phyloP scores from a whole-genome alignment of 2,113 vertebrate species.

The Peromyscus polionotus region DNA sequence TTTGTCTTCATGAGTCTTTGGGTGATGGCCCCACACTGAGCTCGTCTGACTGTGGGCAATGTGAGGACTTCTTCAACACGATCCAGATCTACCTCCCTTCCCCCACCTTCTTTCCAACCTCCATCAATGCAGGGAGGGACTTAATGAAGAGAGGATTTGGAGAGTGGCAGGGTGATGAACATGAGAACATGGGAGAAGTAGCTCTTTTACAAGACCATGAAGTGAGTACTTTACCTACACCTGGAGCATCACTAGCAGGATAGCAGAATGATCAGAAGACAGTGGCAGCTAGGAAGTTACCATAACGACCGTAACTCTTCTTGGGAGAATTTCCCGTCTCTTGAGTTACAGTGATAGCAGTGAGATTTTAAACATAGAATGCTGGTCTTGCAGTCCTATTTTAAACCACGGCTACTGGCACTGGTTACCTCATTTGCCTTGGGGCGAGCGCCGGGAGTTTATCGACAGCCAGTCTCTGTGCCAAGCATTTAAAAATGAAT shows the following conservation, averaged over 20 bases:
- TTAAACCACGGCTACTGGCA: not conserved
- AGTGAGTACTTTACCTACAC: slow-evolving; percentile 8
- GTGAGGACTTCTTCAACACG: not conserved
- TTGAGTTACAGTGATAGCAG: slow-evolving; percentile 28
- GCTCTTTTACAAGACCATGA: not conserved
- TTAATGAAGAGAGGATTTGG: not conserved
- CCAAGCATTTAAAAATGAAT: slow-evolving; percentile 21
- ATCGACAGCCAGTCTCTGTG: not conserved
- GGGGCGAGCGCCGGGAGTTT: not conserved
- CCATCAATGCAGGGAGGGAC: not conserved
- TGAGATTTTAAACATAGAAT: slow-evolving; percentile 19
- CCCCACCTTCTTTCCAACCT: not conserved
- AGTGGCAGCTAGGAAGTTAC: slow-evolving; percentile 26
- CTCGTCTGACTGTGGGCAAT: not conserved
- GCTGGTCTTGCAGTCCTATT: not conserved
- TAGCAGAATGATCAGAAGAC: slow-evolving; percentile 16
- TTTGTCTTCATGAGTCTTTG: not conserved
- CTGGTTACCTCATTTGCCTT: slow-evolving; percentile 26
- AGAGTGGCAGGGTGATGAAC: not conserved
- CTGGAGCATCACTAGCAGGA: not conserved
- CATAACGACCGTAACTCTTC: not conserved
- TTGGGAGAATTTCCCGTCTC: slow-evolving; percentile 33
- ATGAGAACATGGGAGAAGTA: not conserved
- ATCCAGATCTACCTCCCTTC: not conserved
- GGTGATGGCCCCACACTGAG: not conserved